Evolutionary conservation across 53 echinoderm and acorn worm genomes (phyloP).

Genomic region (Glandiceps talaboti): DNA sequence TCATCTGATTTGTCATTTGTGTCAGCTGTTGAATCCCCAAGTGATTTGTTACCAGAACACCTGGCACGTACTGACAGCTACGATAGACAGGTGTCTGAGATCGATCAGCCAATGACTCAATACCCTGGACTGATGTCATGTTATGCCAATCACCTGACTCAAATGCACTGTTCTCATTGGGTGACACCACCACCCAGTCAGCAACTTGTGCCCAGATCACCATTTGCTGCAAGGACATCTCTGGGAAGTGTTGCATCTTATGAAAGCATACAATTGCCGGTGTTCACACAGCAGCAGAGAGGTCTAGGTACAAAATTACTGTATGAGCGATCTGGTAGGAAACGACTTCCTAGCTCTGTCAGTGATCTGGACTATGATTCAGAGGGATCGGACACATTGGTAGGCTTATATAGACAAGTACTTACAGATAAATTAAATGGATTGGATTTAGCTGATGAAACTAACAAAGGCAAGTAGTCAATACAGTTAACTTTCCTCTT

Average conservation of each 20-base stretch:
- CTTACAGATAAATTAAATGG: no score
- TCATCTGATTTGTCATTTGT: not conserved
- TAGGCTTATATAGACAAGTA: not conserved
- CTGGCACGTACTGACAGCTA: not conserved
- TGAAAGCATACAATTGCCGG: conserved; percentile 36
- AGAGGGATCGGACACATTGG: not conserved
- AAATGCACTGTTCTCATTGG: conserved; percentile 23
- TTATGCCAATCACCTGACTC: conserved; percentile 23
- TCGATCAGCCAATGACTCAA: not conserved
- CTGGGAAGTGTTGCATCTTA: not conserved
- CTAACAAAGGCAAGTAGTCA: no score
- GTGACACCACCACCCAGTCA: conserved; percentile 32
- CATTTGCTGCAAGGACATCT: conserved; percentile 18
- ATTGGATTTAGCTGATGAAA: no score
- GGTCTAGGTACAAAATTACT: conserved; percentile 25
- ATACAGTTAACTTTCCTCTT: no score
- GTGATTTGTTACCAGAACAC: not conserved
- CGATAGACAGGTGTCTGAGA: not conserved
- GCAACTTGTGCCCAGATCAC: not conserved
- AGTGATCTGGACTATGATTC: not conserved
- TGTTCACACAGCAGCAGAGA: conserved; percentile 23
- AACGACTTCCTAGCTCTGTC: not conserved
- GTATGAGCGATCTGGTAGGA: not conserved
- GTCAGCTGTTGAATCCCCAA: not conserved
- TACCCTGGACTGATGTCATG: not conserved